phyloP scores from a whole-genome alignment of 2,113 vertebrate species.

The Coracopsis vasa region DNA sequence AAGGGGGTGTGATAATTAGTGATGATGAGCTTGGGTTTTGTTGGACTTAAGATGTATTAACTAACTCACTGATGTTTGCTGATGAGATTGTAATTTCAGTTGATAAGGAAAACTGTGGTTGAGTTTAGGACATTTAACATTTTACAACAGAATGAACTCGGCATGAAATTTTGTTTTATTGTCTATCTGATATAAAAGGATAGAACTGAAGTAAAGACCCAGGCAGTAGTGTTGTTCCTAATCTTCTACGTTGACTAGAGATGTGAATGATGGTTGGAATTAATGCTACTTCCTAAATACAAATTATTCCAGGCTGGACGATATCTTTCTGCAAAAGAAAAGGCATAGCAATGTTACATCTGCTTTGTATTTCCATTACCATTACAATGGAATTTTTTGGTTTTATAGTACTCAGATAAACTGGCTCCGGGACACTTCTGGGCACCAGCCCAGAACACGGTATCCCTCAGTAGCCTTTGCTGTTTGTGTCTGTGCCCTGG shows the following conservation, averaged over 20 bases:
- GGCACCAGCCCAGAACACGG: neutral
- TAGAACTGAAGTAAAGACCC: neutral
- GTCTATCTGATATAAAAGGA: neutral
- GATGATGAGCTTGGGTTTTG: neutral
- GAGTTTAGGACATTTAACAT: neutral
- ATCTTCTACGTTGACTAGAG: neutral
- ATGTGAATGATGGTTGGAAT: neutral
- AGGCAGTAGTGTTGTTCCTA: neutral
- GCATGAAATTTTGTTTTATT: neutral
- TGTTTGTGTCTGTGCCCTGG: neutral
- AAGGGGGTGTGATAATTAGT: neutral
- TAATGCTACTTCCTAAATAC: neutral
- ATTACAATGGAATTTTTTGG: neutral
- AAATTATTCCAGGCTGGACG: neutral
- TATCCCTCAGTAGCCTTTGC: neutral
- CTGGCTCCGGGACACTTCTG: neutral
- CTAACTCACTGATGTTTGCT: neutral
- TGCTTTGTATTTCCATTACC: neutral
- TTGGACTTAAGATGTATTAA: neutral
- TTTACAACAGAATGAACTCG: neutral
- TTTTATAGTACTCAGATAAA: neutral
- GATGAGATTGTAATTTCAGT: neutral
- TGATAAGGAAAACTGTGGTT: neutral
- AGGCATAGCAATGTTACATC: neutral
- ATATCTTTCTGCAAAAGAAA: neutral